Conservation (phyloP, 2,797 vertebrate species). For the Mionectes olivaceus region DNA sequence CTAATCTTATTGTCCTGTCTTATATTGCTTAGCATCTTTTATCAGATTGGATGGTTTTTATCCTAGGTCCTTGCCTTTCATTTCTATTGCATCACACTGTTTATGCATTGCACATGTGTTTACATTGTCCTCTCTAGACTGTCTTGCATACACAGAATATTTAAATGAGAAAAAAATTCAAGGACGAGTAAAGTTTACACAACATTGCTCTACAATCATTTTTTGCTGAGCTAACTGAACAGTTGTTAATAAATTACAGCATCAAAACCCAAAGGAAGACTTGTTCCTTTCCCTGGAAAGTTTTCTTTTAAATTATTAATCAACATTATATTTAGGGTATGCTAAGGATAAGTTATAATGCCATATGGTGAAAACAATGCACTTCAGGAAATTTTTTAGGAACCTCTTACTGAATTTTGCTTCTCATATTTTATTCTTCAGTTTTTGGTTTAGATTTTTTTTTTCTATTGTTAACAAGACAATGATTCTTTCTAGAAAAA, state of each 20-base stretch:
- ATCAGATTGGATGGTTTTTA: constrained; percentile 8
- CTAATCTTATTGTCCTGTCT: background rate
- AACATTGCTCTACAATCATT: background rate
- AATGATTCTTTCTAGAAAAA: background rate
- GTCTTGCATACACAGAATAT: background rate
- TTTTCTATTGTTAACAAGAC: background rate
- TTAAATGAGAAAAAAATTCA: constrained; percentile 40
- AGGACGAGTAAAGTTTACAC: background rate
- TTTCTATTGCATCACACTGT: background rate
- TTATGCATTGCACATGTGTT: background rate
- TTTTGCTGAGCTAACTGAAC: background rate
- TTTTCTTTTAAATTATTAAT: background rate
- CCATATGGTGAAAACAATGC: background rate
- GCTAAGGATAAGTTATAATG: background rate
- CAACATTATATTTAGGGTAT: background rate
- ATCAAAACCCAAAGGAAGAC: background rate
- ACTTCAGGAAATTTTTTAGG: background rate
- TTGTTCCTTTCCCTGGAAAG: background rate
- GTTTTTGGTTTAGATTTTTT: background rate
- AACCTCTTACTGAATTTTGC: background rate
- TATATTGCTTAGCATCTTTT: background rate
- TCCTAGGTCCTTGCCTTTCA: background rate
- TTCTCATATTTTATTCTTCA: background rate
- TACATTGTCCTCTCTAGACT: constrained; percentile 15
- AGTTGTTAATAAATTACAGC: background rate